phyloP scores from a whole-genome alignment of 2,113 vertebrate genomes.

The Donacobius atricapilla region DNA sequence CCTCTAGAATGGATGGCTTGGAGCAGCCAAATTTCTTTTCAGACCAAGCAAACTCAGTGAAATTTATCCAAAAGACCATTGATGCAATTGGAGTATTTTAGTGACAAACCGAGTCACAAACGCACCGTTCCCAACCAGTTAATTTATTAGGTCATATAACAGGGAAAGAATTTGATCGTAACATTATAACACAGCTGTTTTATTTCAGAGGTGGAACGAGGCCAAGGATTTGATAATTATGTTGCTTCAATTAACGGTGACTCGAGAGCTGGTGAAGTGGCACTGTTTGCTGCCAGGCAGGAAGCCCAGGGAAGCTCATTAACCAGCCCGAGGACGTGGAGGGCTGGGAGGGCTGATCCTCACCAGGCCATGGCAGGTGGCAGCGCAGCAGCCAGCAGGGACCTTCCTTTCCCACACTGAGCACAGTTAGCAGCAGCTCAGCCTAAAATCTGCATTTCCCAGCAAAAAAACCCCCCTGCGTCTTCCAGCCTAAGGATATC shows the following conservation, averaged over 20 bases:
- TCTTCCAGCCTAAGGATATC: neutral
- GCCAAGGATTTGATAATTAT: conserved; percentile 32
- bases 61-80: neutral
- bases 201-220: neutral
- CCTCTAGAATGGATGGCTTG: neutral
- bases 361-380: neutral
- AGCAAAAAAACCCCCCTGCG: neutral
- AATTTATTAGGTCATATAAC: conserved; percentile 47
- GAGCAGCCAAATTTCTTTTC: neutral
- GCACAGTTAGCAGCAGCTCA: neutral
- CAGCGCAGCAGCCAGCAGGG: neutral
- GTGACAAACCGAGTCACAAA: conserved; percentile 36
- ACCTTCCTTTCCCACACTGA: neutral
- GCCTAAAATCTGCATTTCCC: neutral
- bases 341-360: neutral
- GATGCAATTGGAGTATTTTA: conserved; percentile 24
- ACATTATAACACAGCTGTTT: conserved; percentile 49
- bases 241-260: conserved; percentile 11
- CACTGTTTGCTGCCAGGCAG: conserved; percentile 40
- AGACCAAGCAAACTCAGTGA: neutral
- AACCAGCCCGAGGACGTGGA: neutral
- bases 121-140: neutral
- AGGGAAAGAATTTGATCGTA: conserved; percentile 1
- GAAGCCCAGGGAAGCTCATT: conserved; percentile 14
- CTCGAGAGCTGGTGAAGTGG: neutral